phyloP scores from a whole-genome alignment of 2,888 invertebrate species.

The Heliconius hortense region DNA sequence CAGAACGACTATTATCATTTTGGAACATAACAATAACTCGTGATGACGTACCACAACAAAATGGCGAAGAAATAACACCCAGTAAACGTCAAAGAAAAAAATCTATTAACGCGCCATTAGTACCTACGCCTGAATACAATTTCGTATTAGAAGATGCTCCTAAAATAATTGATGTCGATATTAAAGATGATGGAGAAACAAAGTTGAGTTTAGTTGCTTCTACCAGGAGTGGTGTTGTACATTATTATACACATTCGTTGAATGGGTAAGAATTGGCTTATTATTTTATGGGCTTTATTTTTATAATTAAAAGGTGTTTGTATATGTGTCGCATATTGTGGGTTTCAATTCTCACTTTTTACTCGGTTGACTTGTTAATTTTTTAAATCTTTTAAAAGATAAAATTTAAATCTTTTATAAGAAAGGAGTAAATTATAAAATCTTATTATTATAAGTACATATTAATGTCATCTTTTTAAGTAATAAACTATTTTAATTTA shows the following conservation, averaged over 20 bases:
- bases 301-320: too few relatives aligned
- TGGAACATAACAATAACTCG: constrained; percentile 72
- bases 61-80: constrained; percentile 63
- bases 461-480: too few relatives aligned
- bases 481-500: too few relatives aligned
- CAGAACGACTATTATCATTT: constrained; percentile 73
- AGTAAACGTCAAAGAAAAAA: constrained; percentile 66
- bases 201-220: constrained; percentile 79
- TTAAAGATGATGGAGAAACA: constrained; percentile 77
- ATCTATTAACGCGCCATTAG: constrained; percentile 47
- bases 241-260: constrained; percentile 88
- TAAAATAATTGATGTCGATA: constrained; percentile 69
- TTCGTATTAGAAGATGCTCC: constrained; percentile 88
- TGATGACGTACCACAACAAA: constrained; percentile 56
- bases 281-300: background rate
- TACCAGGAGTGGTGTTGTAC: constrained; percentile 89
- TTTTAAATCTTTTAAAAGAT: too few relatives aligned
- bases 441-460: too few relatives aligned
- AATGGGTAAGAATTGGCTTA: constrained; percentile 84
- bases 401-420: too few relatives aligned
- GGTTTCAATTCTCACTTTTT: too few relatives aligned
- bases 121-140: constrained; percentile 72
- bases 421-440: too few relatives aligned
- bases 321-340: too few relatives aligned
- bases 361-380: too few relatives aligned